Percentiles rank a stretch among this genome's conserved stretches.
These are phyloP conservation scores for Chalcis sispes DNA, from an alignment of 2,888 invertebrate genomes.

Conservation along the genomic window DNA sequence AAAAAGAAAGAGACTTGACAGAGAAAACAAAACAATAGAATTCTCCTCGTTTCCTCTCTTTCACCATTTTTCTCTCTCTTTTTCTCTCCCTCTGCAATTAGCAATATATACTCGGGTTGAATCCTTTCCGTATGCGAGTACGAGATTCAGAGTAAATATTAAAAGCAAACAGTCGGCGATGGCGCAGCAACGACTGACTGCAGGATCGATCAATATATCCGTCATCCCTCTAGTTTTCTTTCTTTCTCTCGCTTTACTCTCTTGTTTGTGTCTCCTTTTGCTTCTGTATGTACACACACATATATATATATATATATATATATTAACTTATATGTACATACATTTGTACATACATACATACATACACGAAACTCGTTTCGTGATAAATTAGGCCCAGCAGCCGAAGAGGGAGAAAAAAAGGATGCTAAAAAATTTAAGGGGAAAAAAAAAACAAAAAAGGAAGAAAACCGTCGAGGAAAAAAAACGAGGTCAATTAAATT, in stretches of 20 bases:
- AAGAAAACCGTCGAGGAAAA: too few relatives aligned
- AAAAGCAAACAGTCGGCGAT: conserved; percentile 30
- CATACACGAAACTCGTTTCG: not conserved
- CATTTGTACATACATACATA: not conserved
- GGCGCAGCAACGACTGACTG: not conserved
- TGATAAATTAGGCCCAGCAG: conserved; percentile 40
- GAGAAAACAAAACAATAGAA: conserved; percentile 5
- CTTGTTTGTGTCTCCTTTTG: not conserved
- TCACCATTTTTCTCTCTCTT: not conserved
- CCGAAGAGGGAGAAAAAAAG: conserved; percentile 9
- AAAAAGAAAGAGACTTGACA: not conserved
- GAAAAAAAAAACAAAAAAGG: not conserved
- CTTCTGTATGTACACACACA: conserved; percentile 3
- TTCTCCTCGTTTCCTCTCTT: not conserved
- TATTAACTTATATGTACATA: too few relatives aligned
- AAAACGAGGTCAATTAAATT: conserved; percentile 50
- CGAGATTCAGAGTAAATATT: conserved; percentile 33
- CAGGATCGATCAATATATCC: conserved; percentile 22
- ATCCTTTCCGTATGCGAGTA: conserved; percentile 21
- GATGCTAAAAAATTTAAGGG: conserved; percentile 30
- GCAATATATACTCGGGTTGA: conserved; percentile 17
- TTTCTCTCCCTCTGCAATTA: conserved; percentile 10
- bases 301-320: too few relatives aligned
- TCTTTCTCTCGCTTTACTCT: not conserved
- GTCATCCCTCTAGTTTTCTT: conserved; percentile 16